Percentiles rank a stretch among this genome's conserved stretches.
Evolutionary conservation across 2,888 invertebrate genomes (phyloP).

Genomic region (Eilema depressum): DNA sequence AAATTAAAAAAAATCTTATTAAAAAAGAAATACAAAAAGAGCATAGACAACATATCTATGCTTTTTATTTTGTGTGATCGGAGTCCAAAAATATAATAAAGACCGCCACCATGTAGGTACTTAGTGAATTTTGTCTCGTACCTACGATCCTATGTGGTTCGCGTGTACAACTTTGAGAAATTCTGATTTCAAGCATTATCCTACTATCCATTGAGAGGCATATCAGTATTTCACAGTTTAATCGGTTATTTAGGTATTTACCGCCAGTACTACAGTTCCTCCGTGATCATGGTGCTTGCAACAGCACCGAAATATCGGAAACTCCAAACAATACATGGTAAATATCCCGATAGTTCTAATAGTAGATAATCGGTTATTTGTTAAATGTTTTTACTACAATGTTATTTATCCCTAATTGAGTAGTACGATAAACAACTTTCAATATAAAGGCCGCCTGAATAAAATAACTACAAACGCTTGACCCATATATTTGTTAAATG

Average conservation of each 20-base stretch:
- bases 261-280: too few species aligned
- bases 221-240: neutral
- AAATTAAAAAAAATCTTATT: too few species aligned
- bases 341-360: too few species aligned
- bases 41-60: too few species aligned
- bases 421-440: neutral
- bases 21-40: too few species aligned
- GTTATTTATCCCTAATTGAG: neutral
- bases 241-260: too few species aligned
- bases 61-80: too few species aligned
- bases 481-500: constrained; percentile 27
- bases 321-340: too few species aligned
- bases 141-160: neutral
- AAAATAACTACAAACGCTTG: neutral
- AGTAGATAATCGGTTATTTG: neutral
- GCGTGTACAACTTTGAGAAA: neutral
- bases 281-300: too few species aligned
- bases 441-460: neutral
- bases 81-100: neutral
- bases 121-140: neutral
- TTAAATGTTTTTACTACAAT: neutral
- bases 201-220: neutral
- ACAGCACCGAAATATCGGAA: too few species aligned
- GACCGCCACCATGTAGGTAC: too few species aligned
- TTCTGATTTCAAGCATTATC: neutral